Percentiles rank a stretch among this genome's conserved stretches.
These are phyloP conservation scores for Odontothrips loti DNA, from an alignment of 2,888 invertebrate genomes.

Conservation along the genomic window DNA sequence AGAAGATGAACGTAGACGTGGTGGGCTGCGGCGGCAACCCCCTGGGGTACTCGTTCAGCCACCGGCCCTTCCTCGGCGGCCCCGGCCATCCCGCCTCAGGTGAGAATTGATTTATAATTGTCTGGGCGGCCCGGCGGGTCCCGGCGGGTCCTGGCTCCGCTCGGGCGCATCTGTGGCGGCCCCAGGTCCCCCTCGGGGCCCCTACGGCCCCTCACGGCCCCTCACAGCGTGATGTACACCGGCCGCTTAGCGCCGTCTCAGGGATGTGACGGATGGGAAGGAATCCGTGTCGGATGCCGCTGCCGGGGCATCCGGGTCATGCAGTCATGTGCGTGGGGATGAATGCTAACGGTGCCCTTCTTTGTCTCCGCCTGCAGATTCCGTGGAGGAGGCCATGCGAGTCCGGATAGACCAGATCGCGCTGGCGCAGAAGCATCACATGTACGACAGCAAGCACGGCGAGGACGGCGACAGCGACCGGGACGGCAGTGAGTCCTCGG, in stretches of 20 bases:
- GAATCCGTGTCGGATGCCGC: neutral
- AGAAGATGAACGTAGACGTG: slow-evolving; percentile 22
- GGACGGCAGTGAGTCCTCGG: slow-evolving; percentile 11
- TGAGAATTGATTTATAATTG: slow-evolving; percentile 17
- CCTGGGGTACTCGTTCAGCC: slow-evolving; percentile 15
- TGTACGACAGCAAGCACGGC: slow-evolving; percentile 21
- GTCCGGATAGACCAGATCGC: slow-evolving; percentile 21
- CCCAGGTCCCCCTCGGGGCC: too few species aligned
- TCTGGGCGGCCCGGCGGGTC: neutral
- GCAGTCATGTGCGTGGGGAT: too few species aligned
- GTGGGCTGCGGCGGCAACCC: slow-evolving; percentile 14
- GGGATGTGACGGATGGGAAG: neutral
- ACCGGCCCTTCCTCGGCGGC: slow-evolving; percentile 9
- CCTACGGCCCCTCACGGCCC: neutral
- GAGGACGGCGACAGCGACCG: slow-evolving; percentile 25
- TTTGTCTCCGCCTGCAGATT: neutral
- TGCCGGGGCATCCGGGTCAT: too few species aligned
- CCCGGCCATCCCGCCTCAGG: neutral
- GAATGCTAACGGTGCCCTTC: neutral
- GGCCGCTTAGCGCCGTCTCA: neutral
- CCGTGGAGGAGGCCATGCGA: slow-evolving; percentile 18
- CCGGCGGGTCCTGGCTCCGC: neutral
- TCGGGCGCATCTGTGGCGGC: too few species aligned
- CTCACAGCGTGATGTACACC: neutral
- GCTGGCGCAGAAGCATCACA: slow-evolving; percentile 15